Evolutionary conservation across 2,888 invertebrate genomes (phyloP).

Genomic region (Odontothrips loti): DNA sequence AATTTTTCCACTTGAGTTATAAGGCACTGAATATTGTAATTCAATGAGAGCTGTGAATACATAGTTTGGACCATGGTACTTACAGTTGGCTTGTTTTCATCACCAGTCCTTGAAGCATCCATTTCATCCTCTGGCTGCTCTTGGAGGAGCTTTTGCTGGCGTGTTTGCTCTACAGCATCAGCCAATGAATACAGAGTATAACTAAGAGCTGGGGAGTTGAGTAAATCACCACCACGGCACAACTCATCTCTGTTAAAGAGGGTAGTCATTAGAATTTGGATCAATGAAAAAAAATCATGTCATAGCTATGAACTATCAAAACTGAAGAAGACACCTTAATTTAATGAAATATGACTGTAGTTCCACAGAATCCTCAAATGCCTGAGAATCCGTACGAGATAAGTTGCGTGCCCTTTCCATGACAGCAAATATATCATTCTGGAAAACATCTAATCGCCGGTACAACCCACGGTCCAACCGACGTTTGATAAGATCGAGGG

Average conservation of each 20-base stretch:
- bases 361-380: constrained; percentile 93
- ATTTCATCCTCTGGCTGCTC: constrained; percentile 47
- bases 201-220: constrained; percentile 81
- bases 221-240: constrained; percentile 71
- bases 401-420: constrained; percentile 81
- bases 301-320: constrained; percentile 25
- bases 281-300: not conserved
- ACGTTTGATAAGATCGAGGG: constrained; percentile 88
- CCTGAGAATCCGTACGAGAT: constrained; percentile 87
- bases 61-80: not conserved
- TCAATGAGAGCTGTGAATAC: not conserved
- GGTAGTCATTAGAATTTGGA: constrained; percentile 12
- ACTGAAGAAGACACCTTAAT: constrained; percentile 40
- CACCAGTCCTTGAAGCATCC: constrained; percentile 34
- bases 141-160: constrained; percentile 70
- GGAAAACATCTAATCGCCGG: constrained; percentile 88
- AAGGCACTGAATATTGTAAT: too few species aligned
- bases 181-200: constrained; percentile 74
- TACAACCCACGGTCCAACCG: constrained; percentile 89
- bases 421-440: constrained; percentile 93
- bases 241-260: constrained; percentile 53
- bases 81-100: constrained; percentile 45
- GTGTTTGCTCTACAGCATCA: constrained; percentile 67
- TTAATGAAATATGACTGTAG: constrained; percentile 86
- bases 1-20: too few species aligned